Evolutionary conservation across 2,113 vertebrate genomes (phyloP).

Genomic region (Embiotoca jacksoni): DNA sequence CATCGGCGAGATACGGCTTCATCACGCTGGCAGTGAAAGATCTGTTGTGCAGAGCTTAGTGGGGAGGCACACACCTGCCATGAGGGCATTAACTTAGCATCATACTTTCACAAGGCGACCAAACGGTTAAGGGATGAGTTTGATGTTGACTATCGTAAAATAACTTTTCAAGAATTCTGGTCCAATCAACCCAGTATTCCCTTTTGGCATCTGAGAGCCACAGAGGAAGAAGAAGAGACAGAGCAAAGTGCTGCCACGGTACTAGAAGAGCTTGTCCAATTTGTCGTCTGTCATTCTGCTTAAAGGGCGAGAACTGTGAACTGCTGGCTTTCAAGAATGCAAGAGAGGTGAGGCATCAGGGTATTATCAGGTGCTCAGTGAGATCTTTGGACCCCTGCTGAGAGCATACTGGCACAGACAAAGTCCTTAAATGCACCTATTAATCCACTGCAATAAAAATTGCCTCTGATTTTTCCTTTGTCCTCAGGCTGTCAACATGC

Average conservation of each 20-base stretch:
- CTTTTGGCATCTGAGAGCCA: background rate
- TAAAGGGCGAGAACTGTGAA: slow-evolving; percentile 3
- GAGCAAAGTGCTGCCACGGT: background rate
- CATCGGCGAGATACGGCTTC: background rate
- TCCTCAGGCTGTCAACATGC: background rate
- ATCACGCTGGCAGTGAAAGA: slow-evolving; percentile 25
- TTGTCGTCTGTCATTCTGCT: slow-evolving; percentile 13
- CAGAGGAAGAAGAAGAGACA: slow-evolving; percentile 1
- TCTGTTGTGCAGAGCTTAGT: slow-evolving; percentile 1
- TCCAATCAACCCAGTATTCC: background rate
- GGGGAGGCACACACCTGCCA: background rate
- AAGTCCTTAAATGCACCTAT: slow-evolving; percentile 37
- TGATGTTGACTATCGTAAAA: background rate
- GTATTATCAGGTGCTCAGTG: slow-evolving; percentile 10
- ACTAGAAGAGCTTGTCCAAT: slow-evolving; percentile 7
- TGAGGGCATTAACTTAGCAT: background rate
- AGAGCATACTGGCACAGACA: slow-evolving; percentile 16
- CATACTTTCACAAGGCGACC: background rate
- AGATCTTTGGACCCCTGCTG: slow-evolving; percentile 1
- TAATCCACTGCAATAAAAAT: slow-evolving; percentile 33
- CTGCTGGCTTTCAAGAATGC: slow-evolving; percentile 4
- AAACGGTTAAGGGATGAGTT: background rate
- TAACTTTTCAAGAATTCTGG: slow-evolving; percentile 4
- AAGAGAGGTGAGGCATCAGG: background rate
- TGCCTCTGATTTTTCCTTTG: slow-evolving; percentile 3